Evolutionary conservation across 2,888 invertebrate species (phyloP), one percentile per base, ranked within the genome.

Genomic region (Parnassius mnemosyne): DNA sequence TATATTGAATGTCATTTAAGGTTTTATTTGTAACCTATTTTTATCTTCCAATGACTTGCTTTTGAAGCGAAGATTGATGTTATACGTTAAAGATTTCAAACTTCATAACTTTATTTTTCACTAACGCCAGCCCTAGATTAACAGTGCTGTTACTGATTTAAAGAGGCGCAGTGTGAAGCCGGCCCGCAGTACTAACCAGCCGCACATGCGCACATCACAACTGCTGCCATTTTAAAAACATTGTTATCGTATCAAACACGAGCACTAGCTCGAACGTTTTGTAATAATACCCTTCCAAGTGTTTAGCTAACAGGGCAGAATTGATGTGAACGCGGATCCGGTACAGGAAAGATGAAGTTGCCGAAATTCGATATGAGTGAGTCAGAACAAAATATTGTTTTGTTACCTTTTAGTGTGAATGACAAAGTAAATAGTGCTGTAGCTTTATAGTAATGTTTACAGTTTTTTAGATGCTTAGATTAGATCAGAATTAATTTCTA

Each of bases 301-400:
- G 74, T 62, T 64, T 57, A 74, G 76, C 74, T 74, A 73, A 74
- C 70, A 71, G 52, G 58, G 61, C 54, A 68, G 63, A 68, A 68
- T 69, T 71, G 70, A 71, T 70, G 70, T 66, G 71, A 70, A 72
- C 68, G 42, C 16, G 66, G 68, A 65, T 67, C 61, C 62, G 55
- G 63, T 56, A 59, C 63, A 64, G 70, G 71, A 77, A 80, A 76
- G 65, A 88, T 88, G 87, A 87, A 84, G 75, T 76, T 85, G 71
- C 83, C 82, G 77, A 86, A 84, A 80, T 79, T 85, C 72, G 85
- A 87, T 74, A 70, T 84, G 59, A 75, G 85, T 86, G 75, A 87
- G 85, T 84, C 65, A 66, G 57, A 66, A 64, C 63, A 58, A 60
- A 51, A 60, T 49, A 44, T 65, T 65, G 60, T 70, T 67, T 65